Evolutionary conservation across 1,140 invertebrate genomes (phyloP).

Genomic region (Bemisia tabaci): DNA sequence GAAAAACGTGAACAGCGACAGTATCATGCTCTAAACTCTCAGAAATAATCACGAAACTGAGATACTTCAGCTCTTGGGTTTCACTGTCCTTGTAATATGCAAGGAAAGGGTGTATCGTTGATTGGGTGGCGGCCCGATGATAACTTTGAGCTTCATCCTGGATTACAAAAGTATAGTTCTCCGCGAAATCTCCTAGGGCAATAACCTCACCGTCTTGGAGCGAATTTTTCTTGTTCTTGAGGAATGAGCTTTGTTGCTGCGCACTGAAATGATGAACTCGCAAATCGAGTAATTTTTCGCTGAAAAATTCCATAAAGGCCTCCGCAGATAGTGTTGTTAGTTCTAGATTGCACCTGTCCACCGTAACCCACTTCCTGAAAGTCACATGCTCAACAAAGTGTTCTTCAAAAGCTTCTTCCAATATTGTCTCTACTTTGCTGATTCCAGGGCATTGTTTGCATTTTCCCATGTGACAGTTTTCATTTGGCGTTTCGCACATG

Average conservation of each 20-base stretch:
- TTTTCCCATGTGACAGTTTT: too few species aligned
- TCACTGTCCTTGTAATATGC: conserved; percentile 12
- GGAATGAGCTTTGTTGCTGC: conserved; percentile 14
- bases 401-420: neutral
- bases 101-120: conserved; percentile 17
- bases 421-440: too few species aligned
- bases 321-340: neutral
- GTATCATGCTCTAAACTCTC: conserved; percentile 16
- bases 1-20: neutral
- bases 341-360: neutral
- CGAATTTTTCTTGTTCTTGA: conserved; percentile 11
- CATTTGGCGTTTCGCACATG: too few species aligned
- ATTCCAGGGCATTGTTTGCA: too few species aligned
- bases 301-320: neutral
- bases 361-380: neutral
- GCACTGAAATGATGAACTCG: conserved; percentile 20
- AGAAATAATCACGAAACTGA: conserved; percentile 14
- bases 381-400: neutral
- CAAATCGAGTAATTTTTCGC: conserved; percentile 3
- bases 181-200: conserved; percentile 24
- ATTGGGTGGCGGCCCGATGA: conserved; percentile 24
- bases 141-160: conserved; percentile 24
- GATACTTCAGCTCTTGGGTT: neutral
- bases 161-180: conserved; percentile 26
- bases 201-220: conserved; percentile 17